Conservation (phyloP, 2,888 invertebrate species). For the Andrena camellia region DNA sequence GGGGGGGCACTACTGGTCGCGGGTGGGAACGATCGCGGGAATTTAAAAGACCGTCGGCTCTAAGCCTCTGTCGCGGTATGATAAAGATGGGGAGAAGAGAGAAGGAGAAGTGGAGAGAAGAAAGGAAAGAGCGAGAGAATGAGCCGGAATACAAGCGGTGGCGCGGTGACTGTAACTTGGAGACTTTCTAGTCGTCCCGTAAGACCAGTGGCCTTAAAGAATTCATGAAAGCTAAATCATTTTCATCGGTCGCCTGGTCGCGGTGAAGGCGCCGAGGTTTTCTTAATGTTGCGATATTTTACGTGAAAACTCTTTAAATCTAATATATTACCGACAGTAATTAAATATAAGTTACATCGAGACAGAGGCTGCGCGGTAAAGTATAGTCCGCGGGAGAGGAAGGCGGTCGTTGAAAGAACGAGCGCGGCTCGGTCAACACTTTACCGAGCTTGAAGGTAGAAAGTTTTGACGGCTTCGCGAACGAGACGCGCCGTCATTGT, state of each 20-base stretch:
- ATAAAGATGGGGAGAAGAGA: slow-evolving; percentile 45
- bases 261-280: slow-evolving; percentile 75
- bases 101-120: slow-evolving; percentile 15
- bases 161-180: slow-evolving; percentile 54
- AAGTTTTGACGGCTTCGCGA: slow-evolving; percentile 68
- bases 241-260: slow-evolving; percentile 69
- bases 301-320: slow-evolving; percentile 83
- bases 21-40: slow-evolving; percentile 53
- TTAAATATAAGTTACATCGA: slow-evolving; percentile 82
- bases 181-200: slow-evolving; percentile 62
- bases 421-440: slow-evolving; percentile 63
- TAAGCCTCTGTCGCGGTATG: slow-evolving; percentile 50
- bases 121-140: slow-evolving; percentile 16
- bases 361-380: slow-evolving; percentile 58
- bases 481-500: slow-evolving; percentile 52
- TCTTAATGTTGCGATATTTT: slow-evolving; percentile 83
- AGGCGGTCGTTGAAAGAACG: not conserved
- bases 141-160: slow-evolving; percentile 50
- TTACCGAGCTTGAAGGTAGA: slow-evolving; percentile 51
- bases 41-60: slow-evolving; percentile 67
- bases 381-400: slow-evolving; percentile 66
- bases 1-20: slow-evolving; percentile 3
- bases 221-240: slow-evolving; percentile 82
- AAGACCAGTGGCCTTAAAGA: slow-evolving; percentile 71
- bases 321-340: slow-evolving; percentile 83